Percentiles rank a stretch among this genome's conserved stretches.
These are phyloP conservation scores for Amaurobius ferox DNA, from an alignment of 2,888 invertebrate genomes.

Conservation along the genomic window DNA sequence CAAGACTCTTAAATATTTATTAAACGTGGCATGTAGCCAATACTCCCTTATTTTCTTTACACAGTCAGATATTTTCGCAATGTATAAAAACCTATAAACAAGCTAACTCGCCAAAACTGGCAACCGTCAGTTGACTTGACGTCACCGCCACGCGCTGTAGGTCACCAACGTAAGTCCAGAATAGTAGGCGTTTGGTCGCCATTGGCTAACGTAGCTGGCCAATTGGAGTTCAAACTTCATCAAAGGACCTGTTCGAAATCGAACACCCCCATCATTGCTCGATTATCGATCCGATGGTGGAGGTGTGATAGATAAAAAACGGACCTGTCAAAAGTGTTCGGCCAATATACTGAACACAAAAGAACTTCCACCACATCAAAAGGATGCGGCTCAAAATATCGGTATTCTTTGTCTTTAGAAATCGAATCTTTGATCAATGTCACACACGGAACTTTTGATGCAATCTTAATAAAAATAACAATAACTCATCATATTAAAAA, in stretches of 20 bases:
- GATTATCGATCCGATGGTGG: constrained; percentile 44
- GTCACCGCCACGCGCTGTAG: constrained; percentile 68
- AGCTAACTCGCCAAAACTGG: constrained; percentile 44
- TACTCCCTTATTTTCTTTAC: no score
- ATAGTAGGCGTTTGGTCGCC: constrained; percentile 64
- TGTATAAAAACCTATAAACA: background rate
- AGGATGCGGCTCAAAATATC: no score
- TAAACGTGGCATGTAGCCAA: no score
- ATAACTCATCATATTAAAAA: no score
- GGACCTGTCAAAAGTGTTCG: constrained; percentile 11
- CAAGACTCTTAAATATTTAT: no score
- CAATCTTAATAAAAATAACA: no score
- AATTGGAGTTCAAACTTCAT: constrained; percentile 39
- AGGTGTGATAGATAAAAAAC: constrained; percentile 25
- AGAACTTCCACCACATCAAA: background rate
- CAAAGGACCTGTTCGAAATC: constrained; percentile 41
- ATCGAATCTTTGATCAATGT: no score
- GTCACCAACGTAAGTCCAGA: constrained; percentile 66
- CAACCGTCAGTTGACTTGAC: constrained; percentile 31
- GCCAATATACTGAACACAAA: constrained; percentile 41
- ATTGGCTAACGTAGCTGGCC: constrained; percentile 64
- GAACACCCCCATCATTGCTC: constrained; percentile 54
- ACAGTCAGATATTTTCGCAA: background rate
- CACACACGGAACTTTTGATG: no score
- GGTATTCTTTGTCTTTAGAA: no score